A percentile compares a stretch with the other conserved stretches of the same genome.
These are phyloP conservation scores for Caenorhabditis sulstoni DNA, from an alignment of 2,888 invertebrate genomes.

Conservation along the genomic window DNA sequence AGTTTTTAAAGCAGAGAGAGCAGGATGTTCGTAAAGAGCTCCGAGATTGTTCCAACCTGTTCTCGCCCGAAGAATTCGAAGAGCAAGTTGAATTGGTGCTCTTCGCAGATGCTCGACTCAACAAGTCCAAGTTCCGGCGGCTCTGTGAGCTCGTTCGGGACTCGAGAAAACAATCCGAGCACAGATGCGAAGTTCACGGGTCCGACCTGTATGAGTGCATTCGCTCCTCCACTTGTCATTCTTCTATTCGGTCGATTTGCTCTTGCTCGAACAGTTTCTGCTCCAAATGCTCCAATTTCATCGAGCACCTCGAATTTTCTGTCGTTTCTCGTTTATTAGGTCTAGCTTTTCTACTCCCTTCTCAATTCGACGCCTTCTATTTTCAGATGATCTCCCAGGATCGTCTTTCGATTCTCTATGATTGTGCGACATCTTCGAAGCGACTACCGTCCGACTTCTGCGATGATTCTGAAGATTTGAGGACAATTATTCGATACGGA, in stretches of 20 bases:
- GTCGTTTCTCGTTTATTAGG: slow-evolving; percentile 33
- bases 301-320: slow-evolving; percentile 46
- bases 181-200: background rate
- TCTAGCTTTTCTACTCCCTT: background rate
- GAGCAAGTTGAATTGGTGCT: slow-evolving; percentile 62
- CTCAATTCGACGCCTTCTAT: background rate
- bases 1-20: slow-evolving; percentile 61
- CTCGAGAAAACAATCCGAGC: slow-evolving; percentile 14
- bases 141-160: slow-evolving; percentile 34
- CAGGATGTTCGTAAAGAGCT: slow-evolving; percentile 69
- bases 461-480: slow-evolving; percentile 14
- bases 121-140: slow-evolving; percentile 26
- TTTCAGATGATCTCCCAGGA: slow-evolving; percentile 31
- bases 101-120: slow-evolving; percentile 69
- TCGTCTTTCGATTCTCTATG: slow-evolving; percentile 16
- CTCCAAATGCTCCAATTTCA: slow-evolving; percentile 39
- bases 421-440: slow-evolving; percentile 30
- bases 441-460: slow-evolving; percentile 18
- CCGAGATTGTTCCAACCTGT: slow-evolving; percentile 57
- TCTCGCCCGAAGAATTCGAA: slow-evolving; percentile 64
- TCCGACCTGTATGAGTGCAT: slow-evolving; percentile 35
- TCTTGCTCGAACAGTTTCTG: slow-evolving; percentile 44
- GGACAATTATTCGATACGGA: slow-evolving; percentile 20
- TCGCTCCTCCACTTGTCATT: slow-evolving; percentile 14
- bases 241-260: slow-evolving; percentile 40